A percentile compares a stretch with the other conserved stretches of the same genome.
Evolutionary conservation across 2,888 invertebrate species (phyloP).

Genomic region (Belgica antarctica): DNA sequence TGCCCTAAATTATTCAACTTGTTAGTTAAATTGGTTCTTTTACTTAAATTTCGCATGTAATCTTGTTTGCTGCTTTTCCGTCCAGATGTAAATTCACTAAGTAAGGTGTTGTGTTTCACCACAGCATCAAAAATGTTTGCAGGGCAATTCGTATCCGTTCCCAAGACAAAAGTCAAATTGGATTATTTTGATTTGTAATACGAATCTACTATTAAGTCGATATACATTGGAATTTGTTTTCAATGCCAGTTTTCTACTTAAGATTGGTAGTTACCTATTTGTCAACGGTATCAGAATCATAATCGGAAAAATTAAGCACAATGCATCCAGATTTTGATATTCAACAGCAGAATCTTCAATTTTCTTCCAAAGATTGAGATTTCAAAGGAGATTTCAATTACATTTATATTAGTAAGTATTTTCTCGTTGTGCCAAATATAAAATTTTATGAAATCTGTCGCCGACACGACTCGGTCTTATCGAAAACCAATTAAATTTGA

Average conservation of each 20-base stretch:
- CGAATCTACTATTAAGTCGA: constrained; percentile 22
- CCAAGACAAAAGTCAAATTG: constrained; percentile 6
- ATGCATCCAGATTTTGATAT: too few species aligned
- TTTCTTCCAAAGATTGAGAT: too few species aligned
- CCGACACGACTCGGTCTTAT: not conserved
- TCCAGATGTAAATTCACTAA: constrained; percentile 35
- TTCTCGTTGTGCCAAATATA: not conserved
- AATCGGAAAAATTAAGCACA: too few species aligned
- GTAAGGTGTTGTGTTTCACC: constrained; percentile 31
- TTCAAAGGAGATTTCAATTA: too few species aligned
- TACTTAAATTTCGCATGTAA: constrained; percentile 14
- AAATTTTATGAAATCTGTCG: constrained; percentile 5
- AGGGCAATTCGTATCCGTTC: not conserved
- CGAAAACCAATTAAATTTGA: constrained; percentile 22
- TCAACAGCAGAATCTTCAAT: too few species aligned
- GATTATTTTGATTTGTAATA: constrained; percentile 39
- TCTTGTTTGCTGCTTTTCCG: constrained; percentile 32
- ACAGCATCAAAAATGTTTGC: not conserved
- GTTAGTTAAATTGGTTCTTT: not conserved
- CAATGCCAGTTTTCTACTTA: too few species aligned
- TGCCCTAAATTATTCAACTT: constrained; percentile 31
- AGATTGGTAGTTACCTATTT: too few species aligned
- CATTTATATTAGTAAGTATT: too few species aligned
- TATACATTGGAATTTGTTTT: constrained; percentile 20
- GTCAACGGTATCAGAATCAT: too few species aligned